phyloP scores from a whole-genome alignment of 2,113 vertebrate species.

The Lepidothrix coronata region DNA sequence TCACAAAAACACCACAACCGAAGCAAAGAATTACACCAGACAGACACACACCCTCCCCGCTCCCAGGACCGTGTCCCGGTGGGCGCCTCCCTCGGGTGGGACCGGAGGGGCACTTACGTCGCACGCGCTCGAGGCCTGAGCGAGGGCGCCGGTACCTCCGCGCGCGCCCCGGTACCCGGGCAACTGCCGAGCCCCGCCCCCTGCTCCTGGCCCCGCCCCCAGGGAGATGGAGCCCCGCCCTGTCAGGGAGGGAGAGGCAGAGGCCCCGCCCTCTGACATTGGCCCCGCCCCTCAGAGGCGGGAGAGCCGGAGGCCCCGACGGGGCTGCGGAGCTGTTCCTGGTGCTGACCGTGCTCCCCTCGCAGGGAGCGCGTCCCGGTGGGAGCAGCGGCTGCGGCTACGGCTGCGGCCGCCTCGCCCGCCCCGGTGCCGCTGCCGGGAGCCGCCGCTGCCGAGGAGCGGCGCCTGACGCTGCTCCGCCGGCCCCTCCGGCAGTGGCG shows the following conservation, averaged over 20 bases:
- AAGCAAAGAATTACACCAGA: neutral
- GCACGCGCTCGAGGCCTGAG: neutral
- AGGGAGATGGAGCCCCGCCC: too few relatives aligned
- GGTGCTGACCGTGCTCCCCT: neutral
- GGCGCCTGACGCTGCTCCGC: neutral
- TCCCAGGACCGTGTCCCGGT: fast-evolving
- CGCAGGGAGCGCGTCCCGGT: neutral
- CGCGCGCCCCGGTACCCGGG: neutral
- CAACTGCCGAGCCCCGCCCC: neutral
- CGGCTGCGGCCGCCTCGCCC: neutral
- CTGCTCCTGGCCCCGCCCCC: neutral
- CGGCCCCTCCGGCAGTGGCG: too few relatives aligned
- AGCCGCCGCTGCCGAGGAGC: too few relatives aligned
- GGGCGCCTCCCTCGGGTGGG: too few relatives aligned
- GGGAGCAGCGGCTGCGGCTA: neutral
- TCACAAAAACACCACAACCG: neutral
- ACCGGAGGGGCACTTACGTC: too few relatives aligned
- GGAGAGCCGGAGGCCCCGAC: too few relatives aligned
- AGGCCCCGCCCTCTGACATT: neutral
- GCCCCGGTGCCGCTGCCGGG: neutral
- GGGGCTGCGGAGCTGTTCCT: neutral
- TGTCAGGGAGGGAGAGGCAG: too few relatives aligned
- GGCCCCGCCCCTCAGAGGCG: neutral
- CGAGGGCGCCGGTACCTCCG: neutral
- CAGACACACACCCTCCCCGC: fast-evolving